Percentiles rank a stretch among this genome's conserved stretches.
These are phyloP conservation scores for Limonius californicus DNA, from an alignment of 1,140 invertebrate genomes.

Conservation along the genomic window DNA sequence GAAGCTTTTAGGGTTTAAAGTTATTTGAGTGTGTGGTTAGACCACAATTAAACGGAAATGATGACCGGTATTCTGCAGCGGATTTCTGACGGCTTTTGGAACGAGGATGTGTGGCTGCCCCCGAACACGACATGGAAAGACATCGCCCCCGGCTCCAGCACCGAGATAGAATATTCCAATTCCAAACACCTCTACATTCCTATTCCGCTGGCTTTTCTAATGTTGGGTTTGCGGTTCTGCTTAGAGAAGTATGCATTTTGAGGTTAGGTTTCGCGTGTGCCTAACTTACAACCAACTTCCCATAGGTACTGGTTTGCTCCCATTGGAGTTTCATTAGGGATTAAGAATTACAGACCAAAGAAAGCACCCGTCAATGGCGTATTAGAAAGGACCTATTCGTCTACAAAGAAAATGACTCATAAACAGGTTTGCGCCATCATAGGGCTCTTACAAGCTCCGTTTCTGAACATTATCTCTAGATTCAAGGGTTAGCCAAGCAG, in stretches of 20 bases:
- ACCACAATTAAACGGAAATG: neutral
- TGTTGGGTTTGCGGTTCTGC: constrained; percentile 69
- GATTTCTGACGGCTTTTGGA: constrained; percentile 70
- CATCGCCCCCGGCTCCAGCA: constrained; percentile 70
- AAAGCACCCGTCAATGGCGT: constrained; percentile 64
- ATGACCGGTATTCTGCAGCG: constrained; percentile 1
- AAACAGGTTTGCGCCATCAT: constrained; percentile 68
- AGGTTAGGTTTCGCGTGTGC: constrained; percentile 31
- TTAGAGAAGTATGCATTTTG: constrained; percentile 70
- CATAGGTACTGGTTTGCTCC: constrained; percentile 72
- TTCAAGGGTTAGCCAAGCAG: constrained; percentile 77
- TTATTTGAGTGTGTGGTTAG: neutral
- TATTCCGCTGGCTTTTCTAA: constrained; percentile 72
- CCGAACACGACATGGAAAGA: constrained; percentile 88
- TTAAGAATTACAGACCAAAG: constrained; percentile 72
- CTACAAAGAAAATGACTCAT: constrained; percentile 63
- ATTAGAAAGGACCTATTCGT: constrained; percentile 68
- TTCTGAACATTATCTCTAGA: no score
- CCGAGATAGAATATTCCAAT: constrained; percentile 74
- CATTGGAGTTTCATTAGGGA: constrained; percentile 70
- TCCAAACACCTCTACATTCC: constrained; percentile 78
- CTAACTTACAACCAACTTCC: constrained; percentile 15
- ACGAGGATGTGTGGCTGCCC: constrained; percentile 79
- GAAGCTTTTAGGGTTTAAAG: neutral
- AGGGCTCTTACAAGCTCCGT: no score